Conservation (phyloP, 2,113 vertebrate species). For the Proterorhinus semilunaris region DNA sequence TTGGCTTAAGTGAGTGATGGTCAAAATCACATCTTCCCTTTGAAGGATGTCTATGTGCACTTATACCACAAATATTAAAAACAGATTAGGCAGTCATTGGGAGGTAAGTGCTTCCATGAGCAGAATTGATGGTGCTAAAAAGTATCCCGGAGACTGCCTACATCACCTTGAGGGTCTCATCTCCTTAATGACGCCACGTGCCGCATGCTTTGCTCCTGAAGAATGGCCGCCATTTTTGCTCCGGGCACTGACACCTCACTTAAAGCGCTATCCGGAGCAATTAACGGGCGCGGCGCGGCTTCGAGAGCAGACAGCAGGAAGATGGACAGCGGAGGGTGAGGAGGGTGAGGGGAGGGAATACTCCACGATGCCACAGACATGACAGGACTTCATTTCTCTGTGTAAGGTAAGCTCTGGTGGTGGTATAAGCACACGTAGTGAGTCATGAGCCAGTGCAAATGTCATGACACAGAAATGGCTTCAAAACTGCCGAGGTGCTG, state of each 20-base stretch:
- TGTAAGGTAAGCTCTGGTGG: constrained; percentile 5
- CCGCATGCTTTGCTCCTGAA: constrained; percentile 58
- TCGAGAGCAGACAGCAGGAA: constrained; percentile 44
- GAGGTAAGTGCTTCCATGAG: constrained; percentile 73
- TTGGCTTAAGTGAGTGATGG: constrained; percentile 27
- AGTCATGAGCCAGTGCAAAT: not conserved
- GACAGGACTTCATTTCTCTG: constrained; percentile 29
- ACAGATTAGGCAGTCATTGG: constrained; percentile 68
- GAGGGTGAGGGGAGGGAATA: constrained; percentile 18
- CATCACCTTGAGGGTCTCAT: constrained; percentile 72
- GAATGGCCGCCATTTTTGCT: constrained; percentile 66
- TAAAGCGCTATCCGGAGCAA: constrained; percentile 66
- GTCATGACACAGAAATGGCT: not conserved
- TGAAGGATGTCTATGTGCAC: constrained; percentile 66
- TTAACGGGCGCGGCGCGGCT: constrained; percentile 51
- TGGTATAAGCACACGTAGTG: not conserved
- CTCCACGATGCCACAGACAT: constrained; percentile 26
- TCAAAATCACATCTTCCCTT: constrained; percentile 38
- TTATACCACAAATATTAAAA: constrained; percentile 77
- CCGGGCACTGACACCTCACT: constrained; percentile 61
- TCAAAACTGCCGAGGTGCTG: too few relatives aligned
- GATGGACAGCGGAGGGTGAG: constrained; percentile 41
- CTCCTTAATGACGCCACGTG: constrained; percentile 69
- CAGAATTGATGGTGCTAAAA: constrained; percentile 68
- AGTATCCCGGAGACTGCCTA: constrained; percentile 58